Base-by-base conservation (phyloP, 2,797 vertebrate genomes). In the Spinibarbus caldwelli region DNA sequence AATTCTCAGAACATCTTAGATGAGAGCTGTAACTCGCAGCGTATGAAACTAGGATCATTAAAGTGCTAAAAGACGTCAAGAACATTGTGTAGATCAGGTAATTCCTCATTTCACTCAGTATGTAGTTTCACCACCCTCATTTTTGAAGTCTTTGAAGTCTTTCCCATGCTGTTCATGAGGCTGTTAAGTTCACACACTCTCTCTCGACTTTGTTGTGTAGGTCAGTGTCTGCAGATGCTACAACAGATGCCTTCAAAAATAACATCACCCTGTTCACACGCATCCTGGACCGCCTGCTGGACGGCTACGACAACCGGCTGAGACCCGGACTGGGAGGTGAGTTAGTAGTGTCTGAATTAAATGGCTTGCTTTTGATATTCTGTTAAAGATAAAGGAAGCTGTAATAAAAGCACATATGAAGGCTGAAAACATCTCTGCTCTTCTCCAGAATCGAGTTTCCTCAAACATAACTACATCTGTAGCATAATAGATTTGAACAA, bases 221-320 rank as follows among this genome's bases (percentile, higher is more conserved):
- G 81, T 82, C 84, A 67, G 89, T 88, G 83, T 82, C 36, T 19
- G 89, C 89, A 86, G 89, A 90, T 78, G 23, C 75, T 38, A 87
- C 85, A 52, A 86, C 88, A 92, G 96, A 99, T 82, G 97, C 97
- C 94, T 96, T 97, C 91, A 97, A 97, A 95, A 97, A 97, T 95
- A 99, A 99, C 94, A 99, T 99, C 92, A 99, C 98, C 87, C 95
- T 98, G 92, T 99, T 99, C 91, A 99, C 98, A 62, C 97, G 96
- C 91, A 99, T 99, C 95, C 95, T 99, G 93, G 98, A 99, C 95
- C 96, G 97, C 93, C 96, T 99, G 83, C 94, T 99, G 93, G 98
- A 99, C 91, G 98, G 97, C 88, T 99, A 99, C 72, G 98, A 99
- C 94, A 99, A 99, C 94, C 97, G 98, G 43, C 96, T 99, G 85